phyloP scores from a whole-genome alignment of 2,888 invertebrate species.

The Synanthedon myopaeformis region DNA sequence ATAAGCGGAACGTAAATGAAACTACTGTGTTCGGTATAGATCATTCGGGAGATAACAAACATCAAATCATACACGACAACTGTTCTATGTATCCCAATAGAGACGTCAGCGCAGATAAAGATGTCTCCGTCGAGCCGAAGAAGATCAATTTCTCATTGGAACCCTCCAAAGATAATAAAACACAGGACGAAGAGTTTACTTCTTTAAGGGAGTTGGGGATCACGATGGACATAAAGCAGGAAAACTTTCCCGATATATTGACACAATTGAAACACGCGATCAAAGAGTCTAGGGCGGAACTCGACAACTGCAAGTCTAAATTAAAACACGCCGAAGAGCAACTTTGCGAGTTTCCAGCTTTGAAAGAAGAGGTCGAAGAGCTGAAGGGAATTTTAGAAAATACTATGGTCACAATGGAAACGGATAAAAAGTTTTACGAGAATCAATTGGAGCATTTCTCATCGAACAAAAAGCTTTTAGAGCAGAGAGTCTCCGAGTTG shows the following conservation, averaged over 20 bases:
- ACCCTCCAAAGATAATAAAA: constrained; percentile 40
- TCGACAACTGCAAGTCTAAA: constrained; percentile 66
- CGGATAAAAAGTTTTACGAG: constrained; percentile 69
- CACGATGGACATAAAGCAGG: constrained; percentile 50
- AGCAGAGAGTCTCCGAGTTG: constrained; percentile 69
- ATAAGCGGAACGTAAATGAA: constrained; percentile 58
- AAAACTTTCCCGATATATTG: constrained; percentile 56
- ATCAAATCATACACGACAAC: constrained; percentile 44
- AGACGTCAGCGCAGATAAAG: constrained; percentile 44
- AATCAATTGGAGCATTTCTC: constrained; percentile 65
- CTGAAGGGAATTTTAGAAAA: constrained; percentile 56
- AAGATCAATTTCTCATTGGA: constrained; percentile 58
- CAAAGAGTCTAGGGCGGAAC: constrained; percentile 62
- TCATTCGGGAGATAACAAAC: constrained; percentile 9
- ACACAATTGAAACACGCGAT: constrained; percentile 65
- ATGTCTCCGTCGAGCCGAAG: constrained; percentile 53
- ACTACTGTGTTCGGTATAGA: constrained; percentile 47
- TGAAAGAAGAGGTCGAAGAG: constrained; percentile 62
- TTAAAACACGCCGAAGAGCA: constrained; percentile 67
- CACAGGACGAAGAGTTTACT: constrained; percentile 47
- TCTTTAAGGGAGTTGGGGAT: constrained; percentile 68
- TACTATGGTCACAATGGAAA: constrained; percentile 61
- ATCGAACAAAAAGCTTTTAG: constrained; percentile 62
- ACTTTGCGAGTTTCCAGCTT: constrained; percentile 59
- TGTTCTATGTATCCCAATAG: constrained; percentile 64